Conservation (phyloP, 2,888 invertebrate species). For the Polyommatus iphigenia region DNA sequence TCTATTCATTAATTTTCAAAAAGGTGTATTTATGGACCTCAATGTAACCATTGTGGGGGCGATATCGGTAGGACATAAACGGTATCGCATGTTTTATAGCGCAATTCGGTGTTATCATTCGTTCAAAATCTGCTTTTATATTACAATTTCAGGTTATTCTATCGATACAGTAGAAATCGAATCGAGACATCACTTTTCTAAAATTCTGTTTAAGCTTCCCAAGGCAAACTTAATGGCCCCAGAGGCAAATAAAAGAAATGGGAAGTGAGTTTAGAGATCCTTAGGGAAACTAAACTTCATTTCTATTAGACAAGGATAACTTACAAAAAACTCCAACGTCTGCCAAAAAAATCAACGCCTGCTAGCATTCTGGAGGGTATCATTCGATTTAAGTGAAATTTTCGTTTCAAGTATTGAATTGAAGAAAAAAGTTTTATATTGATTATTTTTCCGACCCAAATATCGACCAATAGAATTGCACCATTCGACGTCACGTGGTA, state of each 20-base stretch:
- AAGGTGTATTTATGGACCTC: conserved; percentile 1
- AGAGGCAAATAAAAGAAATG: conserved; percentile 8
- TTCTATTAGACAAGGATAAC: conserved; percentile 17
- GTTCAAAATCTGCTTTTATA: conserved; percentile 1
- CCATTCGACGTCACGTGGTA: too few species aligned
- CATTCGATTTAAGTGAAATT: too few species aligned
- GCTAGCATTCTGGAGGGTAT: too few species aligned
- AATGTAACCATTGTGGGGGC: not conserved
- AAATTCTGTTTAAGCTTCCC: conserved; percentile 2
- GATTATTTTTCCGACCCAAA: too few species aligned
- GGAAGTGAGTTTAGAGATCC: conserved; percentile 5
- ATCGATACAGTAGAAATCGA: not conserved
- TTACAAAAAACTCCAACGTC: not conserved
- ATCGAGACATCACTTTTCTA: not conserved
- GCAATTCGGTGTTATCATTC: conserved; percentile 25
- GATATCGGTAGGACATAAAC: conserved; percentile 25
- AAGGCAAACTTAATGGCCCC: not conserved
- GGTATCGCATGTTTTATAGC: conserved; percentile 19
- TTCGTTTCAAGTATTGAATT: too few species aligned
- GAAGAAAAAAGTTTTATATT: too few species aligned
- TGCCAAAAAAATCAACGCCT: not conserved
- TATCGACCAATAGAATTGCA: too few species aligned
- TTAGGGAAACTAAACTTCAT: conserved; percentile 17
- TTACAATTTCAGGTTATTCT: conserved; percentile 10
- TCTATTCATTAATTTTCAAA: not conserved